Evolutionary conservation across 2,113 vertebrate genomes (phyloP), one percentile per base, ranked within the genome.

Genomic region (Gorsachius goisagi): DNA sequence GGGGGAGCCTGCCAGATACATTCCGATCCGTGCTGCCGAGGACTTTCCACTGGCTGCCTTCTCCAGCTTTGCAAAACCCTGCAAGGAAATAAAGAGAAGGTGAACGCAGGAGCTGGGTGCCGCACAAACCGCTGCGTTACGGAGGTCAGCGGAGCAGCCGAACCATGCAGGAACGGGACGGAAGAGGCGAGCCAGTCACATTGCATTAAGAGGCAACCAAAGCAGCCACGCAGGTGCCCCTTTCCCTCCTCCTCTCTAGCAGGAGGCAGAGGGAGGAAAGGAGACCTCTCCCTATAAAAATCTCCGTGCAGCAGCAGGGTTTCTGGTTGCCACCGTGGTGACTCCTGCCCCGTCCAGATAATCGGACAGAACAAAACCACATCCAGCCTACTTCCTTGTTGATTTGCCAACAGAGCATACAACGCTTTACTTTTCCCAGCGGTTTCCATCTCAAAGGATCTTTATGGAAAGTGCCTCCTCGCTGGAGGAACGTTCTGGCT

Each of bases 61-160:
- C 69, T 85, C 86, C 82, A 20, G 72, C 44, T 49, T 19, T 27
- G 85, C 66, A 17, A 58, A 53, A 58, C 71, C 94, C 97, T 97
- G 95, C 22, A 22, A 76, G 85, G 22, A 89, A 81, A 96, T 7
- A 9, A 9, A 49, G 84, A 74, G 79, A 21, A 53, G 23, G 52
- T 96, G 90, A 93, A 33, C 23, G 4, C 15, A 16, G 64, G 89
- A 68, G 62, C 66, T 26, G 66, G 77, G 37, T 13, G 44, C 56
- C 23, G 0, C 55, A 44, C 5, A 26, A 35, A 69, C 7, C 7
- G 6, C 37, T 4, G 59, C 11, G 1, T 1, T 35, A 44, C 23
- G 23, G 44, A 66, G 77, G 27, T 12, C 56, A 47, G 50, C 0
- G 35, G 56, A 64, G 87, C 68, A 76, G 84, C 24, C 2, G 32